Evolutionary conservation across 2,888 invertebrate genomes (phyloP).

Genomic region (Aplocera efformata): DNA sequence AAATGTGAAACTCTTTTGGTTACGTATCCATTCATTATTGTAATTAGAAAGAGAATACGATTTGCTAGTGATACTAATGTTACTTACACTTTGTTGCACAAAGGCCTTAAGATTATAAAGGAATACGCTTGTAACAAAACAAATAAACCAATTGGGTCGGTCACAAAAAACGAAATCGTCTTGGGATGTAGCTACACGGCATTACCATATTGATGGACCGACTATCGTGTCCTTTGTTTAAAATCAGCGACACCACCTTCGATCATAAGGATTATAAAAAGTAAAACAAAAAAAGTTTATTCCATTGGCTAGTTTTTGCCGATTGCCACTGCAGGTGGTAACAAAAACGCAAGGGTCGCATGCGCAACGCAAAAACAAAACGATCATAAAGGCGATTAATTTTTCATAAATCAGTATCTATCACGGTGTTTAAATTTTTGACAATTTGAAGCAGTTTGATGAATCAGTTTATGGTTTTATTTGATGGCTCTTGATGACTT

Average conservation of each 20-base stretch:
- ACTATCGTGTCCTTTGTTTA: constrained; percentile 75
- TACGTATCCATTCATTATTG: no score
- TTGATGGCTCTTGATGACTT: background rate
- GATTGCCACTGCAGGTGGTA: constrained; percentile 60
- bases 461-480: constrained; percentile 3
- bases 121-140: constrained; percentile 70
- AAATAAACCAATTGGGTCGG: constrained; percentile 72
- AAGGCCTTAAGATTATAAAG: constrained; percentile 40
- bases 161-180: constrained; percentile 63
- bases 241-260: constrained; percentile 77
- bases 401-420: constrained; percentile 22
- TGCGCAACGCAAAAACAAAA: constrained; percentile 30
- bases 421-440: constrained; percentile 11
- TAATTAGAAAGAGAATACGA: no score
- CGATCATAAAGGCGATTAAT: constrained; percentile 26
- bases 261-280: constrained; percentile 70
- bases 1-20: no score
- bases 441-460: constrained; percentile 10
- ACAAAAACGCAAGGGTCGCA: constrained; percentile 40
- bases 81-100: no score
- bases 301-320: constrained; percentile 63
- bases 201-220: constrained; percentile 77
- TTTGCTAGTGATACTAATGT: no score
- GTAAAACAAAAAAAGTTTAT: constrained; percentile 58
- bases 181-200: constrained; percentile 49